Evolutionary conservation across 2,888 invertebrate genomes (phyloP), one percentile per base, ranked within the genome.

Genomic region (Caenorhabditis virilis): DNA sequence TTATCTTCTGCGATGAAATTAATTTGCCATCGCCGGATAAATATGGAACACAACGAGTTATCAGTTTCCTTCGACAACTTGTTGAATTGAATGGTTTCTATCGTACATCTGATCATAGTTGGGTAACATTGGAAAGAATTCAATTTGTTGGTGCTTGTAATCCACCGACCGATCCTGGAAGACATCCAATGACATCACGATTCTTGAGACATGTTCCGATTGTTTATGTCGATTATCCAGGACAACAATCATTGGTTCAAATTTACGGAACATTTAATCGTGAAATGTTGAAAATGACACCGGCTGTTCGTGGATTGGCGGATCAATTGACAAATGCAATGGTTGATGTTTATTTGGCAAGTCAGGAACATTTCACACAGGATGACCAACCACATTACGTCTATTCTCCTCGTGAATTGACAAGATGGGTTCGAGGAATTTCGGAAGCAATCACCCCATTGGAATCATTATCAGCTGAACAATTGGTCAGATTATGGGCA

Each of bases 341-440:
- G 98, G 98, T 98, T 13, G 94, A 95, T 83, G 92, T 98, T 84
- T 98, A 97, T 87, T 88, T 97, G 52, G 89, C 91, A 6, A 95
- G 95, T 5, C 61, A 87, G 87, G 97, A 97, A 84, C 88, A 91
- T 52, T 99, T 98, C 85, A 98, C 98, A 0, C 97, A 97, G 86
- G 98, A 98, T 85, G 97, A 97, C 93, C 98, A 99, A 85, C 98
- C 98, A 1, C 98, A 99, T 86, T 98, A 99, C 85, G 95, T 99
- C 0, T 98, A 99, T 87, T 95, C 95, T 56, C 98, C 98, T 11
- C 85, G 87, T 79, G 98, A 98, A 86, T 93, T 98, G 93, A 98
- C 98, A 0, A 87, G 98, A 83, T 98, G 98, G 98, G 97, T 98
- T 53, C 89, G 98, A 65, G 98, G 98, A 69, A 98, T 99, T 76